Conservation (phyloP, 2,113 vertebrate genomes). For the Brachyhypopomus gauderio region DNA sequence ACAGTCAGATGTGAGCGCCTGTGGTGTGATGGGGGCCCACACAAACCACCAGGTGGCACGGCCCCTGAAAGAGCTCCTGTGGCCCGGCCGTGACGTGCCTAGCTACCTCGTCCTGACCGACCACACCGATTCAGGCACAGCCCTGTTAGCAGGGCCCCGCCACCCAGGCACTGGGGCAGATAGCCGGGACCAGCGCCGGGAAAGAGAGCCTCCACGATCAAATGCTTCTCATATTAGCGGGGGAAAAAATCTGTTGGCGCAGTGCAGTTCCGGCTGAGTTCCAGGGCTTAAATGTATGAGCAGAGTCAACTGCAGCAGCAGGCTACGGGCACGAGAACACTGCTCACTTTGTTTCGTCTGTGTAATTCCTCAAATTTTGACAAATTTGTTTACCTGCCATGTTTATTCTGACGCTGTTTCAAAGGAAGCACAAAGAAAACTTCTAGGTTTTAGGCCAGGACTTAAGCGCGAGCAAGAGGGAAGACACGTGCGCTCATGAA, state of each 20-base stretch:
- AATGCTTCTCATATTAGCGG: slow-evolving; percentile 37
- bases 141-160: slow-evolving; percentile 41
- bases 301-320: slow-evolving; percentile 40
- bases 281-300: slow-evolving; percentile 37
- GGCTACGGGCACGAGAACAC: slow-evolving; percentile 28
- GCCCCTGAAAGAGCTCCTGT: slow-evolving; percentile 57
- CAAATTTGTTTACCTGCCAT: slow-evolving; percentile 45
- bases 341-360: slow-evolving; percentile 29
- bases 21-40: slow-evolving; percentile 9
- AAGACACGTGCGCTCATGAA: not conserved
- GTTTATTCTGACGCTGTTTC: slow-evolving; percentile 51
- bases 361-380: slow-evolving; percentile 51
- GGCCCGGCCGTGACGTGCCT: slow-evolving; percentile 4
- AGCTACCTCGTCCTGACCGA: slow-evolving; percentile 24
- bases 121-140: slow-evolving; percentile 53
- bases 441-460: slow-evolving; percentile 38
- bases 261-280: slow-evolving; percentile 22
- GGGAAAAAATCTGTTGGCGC: slow-evolving; percentile 5
- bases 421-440: slow-evolving; percentile 28
- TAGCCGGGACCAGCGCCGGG: slow-evolving; percentile 15
- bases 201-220: slow-evolving; percentile 25
- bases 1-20: slow-evolving; percentile 10
- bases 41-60: slow-evolving; percentile 50
- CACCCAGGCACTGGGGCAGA: slow-evolving; percentile 55
- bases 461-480: slow-evolving; percentile 13